Conservation (phyloP, 2,797 vertebrate genomes). For the Cyclopterus lumpus region DNA sequence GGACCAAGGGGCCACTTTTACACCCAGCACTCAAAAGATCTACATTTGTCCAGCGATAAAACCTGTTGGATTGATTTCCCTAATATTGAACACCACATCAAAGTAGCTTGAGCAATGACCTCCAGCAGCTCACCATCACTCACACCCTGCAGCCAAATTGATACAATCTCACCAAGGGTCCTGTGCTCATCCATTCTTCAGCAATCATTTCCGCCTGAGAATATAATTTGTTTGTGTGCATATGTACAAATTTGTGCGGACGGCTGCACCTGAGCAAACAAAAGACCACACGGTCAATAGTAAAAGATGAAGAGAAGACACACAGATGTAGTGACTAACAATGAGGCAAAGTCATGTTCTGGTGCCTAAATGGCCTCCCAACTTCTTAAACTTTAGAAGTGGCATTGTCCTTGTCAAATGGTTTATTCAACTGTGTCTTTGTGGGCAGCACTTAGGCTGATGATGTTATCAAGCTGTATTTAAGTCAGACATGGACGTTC, state of each 20-base stretch:
- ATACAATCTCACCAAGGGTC: slow-evolving; percentile 59
- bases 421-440: slow-evolving; percentile 44
- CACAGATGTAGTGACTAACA: background rate
- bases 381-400: slow-evolving; percentile 18
- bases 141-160: slow-evolving; percentile 60
- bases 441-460: slow-evolving; percentile 28
- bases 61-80: slow-evolving; percentile 71
- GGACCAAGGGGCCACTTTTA: slow-evolving; percentile 51
- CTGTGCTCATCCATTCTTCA: slow-evolving; percentile 50
- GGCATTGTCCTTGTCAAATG: slow-evolving; percentile 14
- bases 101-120: slow-evolving; percentile 51
- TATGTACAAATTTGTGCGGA: slow-evolving; percentile 10
- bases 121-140: slow-evolving; percentile 67
- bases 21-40: slow-evolving; percentile 6
- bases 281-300: background rate
- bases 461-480: slow-evolving; percentile 36
- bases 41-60: slow-evolving; percentile 38
- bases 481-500: background rate
- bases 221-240: slow-evolving; percentile 32
- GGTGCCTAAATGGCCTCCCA: background rate
- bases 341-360: background rate
- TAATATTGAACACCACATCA: slow-evolving; percentile 64
- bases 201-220: slow-evolving; percentile 52
- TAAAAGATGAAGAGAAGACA: background rate
- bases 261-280: slow-evolving; percentile 14